Conservation (phyloP, 2,888 invertebrate genomes). For the Dryococelus australis region DNA sequence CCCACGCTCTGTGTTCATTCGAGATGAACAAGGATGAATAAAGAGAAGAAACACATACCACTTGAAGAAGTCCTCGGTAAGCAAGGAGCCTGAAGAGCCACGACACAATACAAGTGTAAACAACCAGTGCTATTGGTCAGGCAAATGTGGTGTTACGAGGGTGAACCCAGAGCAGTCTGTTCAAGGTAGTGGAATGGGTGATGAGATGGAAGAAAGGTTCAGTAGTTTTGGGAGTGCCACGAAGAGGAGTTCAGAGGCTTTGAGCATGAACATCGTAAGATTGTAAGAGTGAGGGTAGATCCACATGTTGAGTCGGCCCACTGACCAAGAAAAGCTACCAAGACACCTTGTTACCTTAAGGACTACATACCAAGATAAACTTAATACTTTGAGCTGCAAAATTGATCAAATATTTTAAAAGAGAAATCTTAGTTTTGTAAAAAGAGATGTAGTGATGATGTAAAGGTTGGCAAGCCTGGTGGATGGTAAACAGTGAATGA, state of each 20-base stretch:
- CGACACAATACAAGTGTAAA: not conserved
- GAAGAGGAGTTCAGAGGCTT: not conserved
- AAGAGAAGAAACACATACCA: no score
- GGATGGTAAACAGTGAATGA: no score
- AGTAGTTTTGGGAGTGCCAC: not conserved
- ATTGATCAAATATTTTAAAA: not conserved
- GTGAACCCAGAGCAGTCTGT: not conserved
- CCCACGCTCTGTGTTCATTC: not conserved
- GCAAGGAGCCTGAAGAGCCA: not conserved
- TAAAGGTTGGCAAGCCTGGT: not conserved
- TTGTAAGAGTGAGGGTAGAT: not conserved
- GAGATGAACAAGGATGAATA: not conserved
- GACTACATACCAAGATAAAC: not conserved
- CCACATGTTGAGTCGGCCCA: not conserved
- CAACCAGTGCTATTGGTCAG: not conserved
- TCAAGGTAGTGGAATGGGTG: not conserved
- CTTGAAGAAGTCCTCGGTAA: no score
- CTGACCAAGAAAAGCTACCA: not conserved
- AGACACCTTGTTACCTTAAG: not conserved
- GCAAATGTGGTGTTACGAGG: not conserved
- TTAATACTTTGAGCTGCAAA: not conserved
- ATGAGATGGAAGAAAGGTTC: not conserved
- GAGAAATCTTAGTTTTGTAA: not conserved
- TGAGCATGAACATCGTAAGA: not conserved
- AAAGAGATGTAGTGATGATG: not conserved